phyloP scores from a whole-genome alignment of 1,140 invertebrate species.

The Odontomachus brunneus region DNA sequence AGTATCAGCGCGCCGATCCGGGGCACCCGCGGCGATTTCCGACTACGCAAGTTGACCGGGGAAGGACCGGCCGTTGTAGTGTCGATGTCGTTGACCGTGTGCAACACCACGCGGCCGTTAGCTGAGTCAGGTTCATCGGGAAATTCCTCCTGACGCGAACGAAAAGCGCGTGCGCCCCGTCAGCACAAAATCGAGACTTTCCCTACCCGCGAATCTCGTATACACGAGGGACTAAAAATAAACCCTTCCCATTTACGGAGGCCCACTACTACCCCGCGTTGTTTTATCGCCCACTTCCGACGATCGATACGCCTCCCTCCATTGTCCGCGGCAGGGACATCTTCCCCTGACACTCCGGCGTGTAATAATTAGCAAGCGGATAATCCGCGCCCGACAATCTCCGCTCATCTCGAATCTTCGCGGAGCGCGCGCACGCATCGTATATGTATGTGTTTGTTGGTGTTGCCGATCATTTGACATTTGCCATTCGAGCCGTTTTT shows the following conservation, averaged over 20 bases:
- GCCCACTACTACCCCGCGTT: neutral
- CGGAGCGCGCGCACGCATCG: no score
- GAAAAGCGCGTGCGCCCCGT: constrained; percentile 43
- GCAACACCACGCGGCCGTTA: constrained; percentile 41
- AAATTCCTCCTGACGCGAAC: constrained; percentile 34
- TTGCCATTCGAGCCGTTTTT: neutral
- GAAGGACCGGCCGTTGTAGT: neutral
- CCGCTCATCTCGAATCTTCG: no score
- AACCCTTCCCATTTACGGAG: constrained; percentile 30
- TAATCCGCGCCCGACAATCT: neutral
- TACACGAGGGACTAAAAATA: constrained; percentile 52
- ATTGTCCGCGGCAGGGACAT: constrained; percentile 14
- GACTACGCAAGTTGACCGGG: no score
- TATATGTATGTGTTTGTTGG: no score
- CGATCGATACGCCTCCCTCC: constrained; percentile 33
- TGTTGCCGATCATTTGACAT: no score
- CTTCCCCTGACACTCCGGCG: constrained; percentile 19
- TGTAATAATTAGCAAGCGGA: constrained; percentile 31
- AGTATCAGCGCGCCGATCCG: neutral
- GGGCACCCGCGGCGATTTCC: neutral
- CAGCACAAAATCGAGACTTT: constrained; percentile 50
- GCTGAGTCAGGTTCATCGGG: constrained; percentile 54
- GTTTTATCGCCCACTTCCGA: constrained; percentile 42
- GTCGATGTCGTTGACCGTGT: constrained; percentile 39
- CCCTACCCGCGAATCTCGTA: neutral